phyloP scores from a whole-genome alignment of 1,140 invertebrate genomes.

The Reticulitermes speratus region DNA sequence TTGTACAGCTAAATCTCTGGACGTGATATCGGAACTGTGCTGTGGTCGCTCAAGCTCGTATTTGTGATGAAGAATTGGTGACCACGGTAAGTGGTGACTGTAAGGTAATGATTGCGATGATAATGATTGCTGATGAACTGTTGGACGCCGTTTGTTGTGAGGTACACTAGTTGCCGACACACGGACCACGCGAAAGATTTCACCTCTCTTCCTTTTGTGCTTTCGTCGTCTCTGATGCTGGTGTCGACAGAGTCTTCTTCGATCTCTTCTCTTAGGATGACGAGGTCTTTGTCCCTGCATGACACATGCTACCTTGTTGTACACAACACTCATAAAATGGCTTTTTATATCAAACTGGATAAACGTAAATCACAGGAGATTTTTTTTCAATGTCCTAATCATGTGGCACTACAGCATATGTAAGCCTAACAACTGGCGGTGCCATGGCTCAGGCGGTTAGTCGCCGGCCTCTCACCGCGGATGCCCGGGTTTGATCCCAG shows the following conservation, averaged over 20 bases:
- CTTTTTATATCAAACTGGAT: background rate
- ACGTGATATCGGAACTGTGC: background rate
- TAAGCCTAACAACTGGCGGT: too few relatives aligned
- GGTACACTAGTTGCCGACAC: background rate
- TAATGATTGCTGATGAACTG: background rate
- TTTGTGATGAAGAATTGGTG: background rate
- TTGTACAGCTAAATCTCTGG: slow-evolving; percentile 28
- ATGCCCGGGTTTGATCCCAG: too few relatives aligned
- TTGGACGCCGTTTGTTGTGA: background rate
- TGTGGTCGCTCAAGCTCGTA: background rate
- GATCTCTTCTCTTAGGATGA: background rate
- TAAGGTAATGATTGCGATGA: too few relatives aligned
- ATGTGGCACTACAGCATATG: too few relatives aligned
- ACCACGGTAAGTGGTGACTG: too few relatives aligned
- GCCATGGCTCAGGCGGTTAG: too few relatives aligned
- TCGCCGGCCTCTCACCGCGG: too few relatives aligned
- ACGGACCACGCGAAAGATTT: background rate
- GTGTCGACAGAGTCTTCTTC: background rate
- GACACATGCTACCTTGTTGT: background rate
- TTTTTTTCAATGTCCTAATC: too few relatives aligned
- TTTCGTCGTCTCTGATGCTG: background rate
- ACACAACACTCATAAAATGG: background rate
- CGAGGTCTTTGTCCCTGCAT: background rate
- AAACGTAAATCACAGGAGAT: background rate
- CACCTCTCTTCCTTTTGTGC: background rate